A percentile compares a stretch with the other conserved stretches of the same genome.
phyloP scores from a whole-genome alignment of 1,140 invertebrate genomes.

The Euwallacea similis region DNA sequence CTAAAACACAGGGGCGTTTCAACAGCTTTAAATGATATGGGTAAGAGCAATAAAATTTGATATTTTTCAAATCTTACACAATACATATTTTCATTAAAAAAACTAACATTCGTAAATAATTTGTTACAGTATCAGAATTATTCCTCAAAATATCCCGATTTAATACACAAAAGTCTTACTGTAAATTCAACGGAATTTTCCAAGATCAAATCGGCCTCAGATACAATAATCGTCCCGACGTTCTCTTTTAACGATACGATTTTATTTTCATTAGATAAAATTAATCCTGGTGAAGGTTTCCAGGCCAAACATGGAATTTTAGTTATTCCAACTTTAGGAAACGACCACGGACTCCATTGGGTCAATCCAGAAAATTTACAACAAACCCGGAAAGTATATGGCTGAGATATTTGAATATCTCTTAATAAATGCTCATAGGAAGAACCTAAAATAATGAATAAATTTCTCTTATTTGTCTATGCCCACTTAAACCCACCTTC shows the following conservation, averaged over 20 bases:
- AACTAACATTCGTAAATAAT: not conserved
- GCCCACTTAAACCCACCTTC: conserved; percentile 25
- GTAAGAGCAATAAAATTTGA: not conserved
- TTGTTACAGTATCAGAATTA: not conserved
- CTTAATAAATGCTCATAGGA: conserved; percentile 45
- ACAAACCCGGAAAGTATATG: conserved; percentile 47
- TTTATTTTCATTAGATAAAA: conserved; percentile 43
- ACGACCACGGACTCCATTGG: conserved; percentile 48
- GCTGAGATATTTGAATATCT: conserved; percentile 42
- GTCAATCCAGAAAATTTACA: conserved; percentile 47
- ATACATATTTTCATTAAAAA: not conserved
- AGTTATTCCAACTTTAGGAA: conserved; percentile 42
- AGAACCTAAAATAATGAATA: conserved; percentile 36
- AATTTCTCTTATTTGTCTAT: not conserved
- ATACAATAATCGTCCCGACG: conserved; percentile 36
- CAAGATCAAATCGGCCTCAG: conserved; percentile 41
- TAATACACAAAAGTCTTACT: conserved; percentile 36
- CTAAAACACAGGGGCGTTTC: conserved; percentile 22
- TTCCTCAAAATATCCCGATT: not conserved
- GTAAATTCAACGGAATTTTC: conserved; percentile 48
- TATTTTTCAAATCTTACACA: not conserved
- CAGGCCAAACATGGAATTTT: conserved; percentile 43
- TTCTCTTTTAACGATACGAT: conserved; percentile 30
- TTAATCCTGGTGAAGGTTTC: conserved; percentile 36
- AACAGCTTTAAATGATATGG: conserved; percentile 8